Evolutionary conservation across 1,140 invertebrate species (phyloP).

Genomic region (Orchesella cincta): DNA sequence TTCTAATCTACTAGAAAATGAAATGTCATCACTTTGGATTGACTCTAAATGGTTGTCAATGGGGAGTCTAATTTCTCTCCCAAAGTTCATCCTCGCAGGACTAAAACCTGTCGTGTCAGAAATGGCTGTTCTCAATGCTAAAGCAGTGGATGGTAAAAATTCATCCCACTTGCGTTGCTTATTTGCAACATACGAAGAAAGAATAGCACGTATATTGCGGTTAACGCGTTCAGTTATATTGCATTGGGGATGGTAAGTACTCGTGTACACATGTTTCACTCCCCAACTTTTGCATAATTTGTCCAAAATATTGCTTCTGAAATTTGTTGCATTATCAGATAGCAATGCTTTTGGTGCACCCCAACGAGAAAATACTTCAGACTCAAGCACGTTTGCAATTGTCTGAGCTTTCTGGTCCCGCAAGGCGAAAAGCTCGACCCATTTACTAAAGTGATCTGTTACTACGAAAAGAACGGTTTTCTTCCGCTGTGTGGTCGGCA

Average conservation of each 20-base stretch:
- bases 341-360: slow-evolving; percentile 49
- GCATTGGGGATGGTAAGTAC: slow-evolving; percentile 55
- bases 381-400: slow-evolving; percentile 43
- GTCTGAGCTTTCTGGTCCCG: slow-evolving; percentile 19
- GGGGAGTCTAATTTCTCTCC: slow-evolving; percentile 51
- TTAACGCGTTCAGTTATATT: slow-evolving; percentile 58
- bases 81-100: slow-evolving; percentile 55
- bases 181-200: slow-evolving; percentile 53
- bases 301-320: slow-evolving; percentile 39
- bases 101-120: slow-evolving; percentile 54
- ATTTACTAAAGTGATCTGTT: slow-evolving; percentile 49
- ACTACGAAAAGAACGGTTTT: slow-evolving; percentile 46
- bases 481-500: slow-evolving; percentile 40
- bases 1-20: too few relatives aligned
- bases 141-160: slow-evolving; percentile 54
- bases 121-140: slow-evolving; percentile 56
- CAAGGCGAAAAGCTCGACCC: slow-evolving; percentile 49
- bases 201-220: slow-evolving; percentile 55
- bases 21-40: neutral
- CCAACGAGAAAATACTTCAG: slow-evolving; percentile 50
- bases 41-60: slow-evolving; percentile 3
- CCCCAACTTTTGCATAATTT: slow-evolving; percentile 33
- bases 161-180: slow-evolving; percentile 54
- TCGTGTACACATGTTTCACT: slow-evolving; percentile 47
- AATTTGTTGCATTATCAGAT: slow-evolving; percentile 51